Conservation (phyloP, 2,888 invertebrate genomes). For the Cremastinae sp. region DNA sequence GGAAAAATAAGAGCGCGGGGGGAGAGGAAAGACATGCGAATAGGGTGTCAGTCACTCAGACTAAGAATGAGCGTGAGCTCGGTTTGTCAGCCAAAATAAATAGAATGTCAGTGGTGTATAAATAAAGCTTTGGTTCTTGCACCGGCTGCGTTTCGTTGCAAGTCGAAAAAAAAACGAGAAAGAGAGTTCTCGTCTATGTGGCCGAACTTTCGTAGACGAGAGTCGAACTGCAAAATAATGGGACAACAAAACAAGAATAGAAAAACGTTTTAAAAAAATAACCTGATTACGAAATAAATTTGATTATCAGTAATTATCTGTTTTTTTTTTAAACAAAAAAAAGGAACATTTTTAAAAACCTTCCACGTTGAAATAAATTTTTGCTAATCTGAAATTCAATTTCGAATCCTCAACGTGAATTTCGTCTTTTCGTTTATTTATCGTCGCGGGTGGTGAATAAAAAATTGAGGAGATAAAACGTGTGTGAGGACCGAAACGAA, state of each 20-base stretch:
- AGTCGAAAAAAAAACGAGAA: conserved; percentile 20
- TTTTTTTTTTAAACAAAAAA: too few relatives aligned
- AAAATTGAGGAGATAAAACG: conserved; percentile 46
- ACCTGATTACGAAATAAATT: too few relatives aligned
- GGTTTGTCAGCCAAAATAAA: conserved; percentile 76
- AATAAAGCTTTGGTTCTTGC: conserved; percentile 74
- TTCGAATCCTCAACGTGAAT: conserved; percentile 16
- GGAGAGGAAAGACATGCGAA: not conserved
- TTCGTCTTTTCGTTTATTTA: conserved; percentile 45
- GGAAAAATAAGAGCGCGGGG: not conserved
- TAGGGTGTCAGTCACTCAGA: conserved; percentile 67
- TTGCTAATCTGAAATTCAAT: conserved; percentile 6
- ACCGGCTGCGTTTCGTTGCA: conserved; percentile 52
- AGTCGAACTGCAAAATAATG: not conserved
- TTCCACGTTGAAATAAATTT: too few relatives aligned
- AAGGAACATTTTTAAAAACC: too few relatives aligned
- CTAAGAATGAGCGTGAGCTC: conserved; percentile 65
- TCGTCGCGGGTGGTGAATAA: conserved; percentile 38
- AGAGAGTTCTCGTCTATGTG: not conserved
- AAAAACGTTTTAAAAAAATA: too few relatives aligned
- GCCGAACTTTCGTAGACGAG: not conserved
- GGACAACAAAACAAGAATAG: not conserved
- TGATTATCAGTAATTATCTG: too few relatives aligned
- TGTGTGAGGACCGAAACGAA: not conserved
- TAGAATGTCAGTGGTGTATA: conserved; percentile 78